Evolutionary conservation across 37 sponge, comb jelly and placozoan genomes (phyloP).

Genomic region (Beroe forskalii): DNA sequence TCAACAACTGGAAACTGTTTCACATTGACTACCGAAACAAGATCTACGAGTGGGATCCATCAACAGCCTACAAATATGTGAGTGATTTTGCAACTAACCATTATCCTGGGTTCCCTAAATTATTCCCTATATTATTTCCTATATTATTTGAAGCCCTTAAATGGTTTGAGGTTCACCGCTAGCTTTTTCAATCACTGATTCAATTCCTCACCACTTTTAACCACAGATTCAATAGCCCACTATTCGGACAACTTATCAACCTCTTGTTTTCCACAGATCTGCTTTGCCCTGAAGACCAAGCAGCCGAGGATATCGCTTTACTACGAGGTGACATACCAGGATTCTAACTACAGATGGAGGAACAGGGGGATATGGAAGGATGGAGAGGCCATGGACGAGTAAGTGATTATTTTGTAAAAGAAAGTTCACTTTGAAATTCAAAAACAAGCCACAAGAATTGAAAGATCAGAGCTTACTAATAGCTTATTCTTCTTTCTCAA

Average conservation of each 20-base stretch:
- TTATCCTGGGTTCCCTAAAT: too few relatives aligned
- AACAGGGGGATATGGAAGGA: conserved; percentile 3
- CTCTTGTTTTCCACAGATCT: conserved; percentile 33
- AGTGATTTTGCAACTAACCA: too few relatives aligned
- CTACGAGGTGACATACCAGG: conserved; percentile 13
- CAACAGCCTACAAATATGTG: conserved; percentile 56
- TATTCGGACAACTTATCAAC: too few relatives aligned
- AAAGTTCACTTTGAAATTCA: too few relatives aligned
- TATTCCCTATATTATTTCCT: too few relatives aligned
- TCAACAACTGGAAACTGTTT: conserved; percentile 31
- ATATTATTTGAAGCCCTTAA: too few relatives aligned
- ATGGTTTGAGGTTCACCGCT: too few relatives aligned
- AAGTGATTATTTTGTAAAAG: too few relatives aligned
- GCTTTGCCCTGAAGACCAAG: conserved; percentile 51
- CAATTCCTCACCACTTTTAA: too few relatives aligned
- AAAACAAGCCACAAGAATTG: not conserved
- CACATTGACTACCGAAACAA: conserved; percentile 2
- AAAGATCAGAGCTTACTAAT: not conserved
- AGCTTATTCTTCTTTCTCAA: not conserved
- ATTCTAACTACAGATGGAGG: not conserved
- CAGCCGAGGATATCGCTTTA: conserved; percentile 2
- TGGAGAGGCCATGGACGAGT: not conserved
- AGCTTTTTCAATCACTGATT: too few relatives aligned
- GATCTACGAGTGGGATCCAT: conserved; percentile 56
- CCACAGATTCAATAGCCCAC: too few relatives aligned